A percentile compares a stretch with the other conserved stretches of the same genome.
Evolutionary conservation across 2,888 invertebrate genomes (phyloP).

Genomic region (Empis stercorea): DNA sequence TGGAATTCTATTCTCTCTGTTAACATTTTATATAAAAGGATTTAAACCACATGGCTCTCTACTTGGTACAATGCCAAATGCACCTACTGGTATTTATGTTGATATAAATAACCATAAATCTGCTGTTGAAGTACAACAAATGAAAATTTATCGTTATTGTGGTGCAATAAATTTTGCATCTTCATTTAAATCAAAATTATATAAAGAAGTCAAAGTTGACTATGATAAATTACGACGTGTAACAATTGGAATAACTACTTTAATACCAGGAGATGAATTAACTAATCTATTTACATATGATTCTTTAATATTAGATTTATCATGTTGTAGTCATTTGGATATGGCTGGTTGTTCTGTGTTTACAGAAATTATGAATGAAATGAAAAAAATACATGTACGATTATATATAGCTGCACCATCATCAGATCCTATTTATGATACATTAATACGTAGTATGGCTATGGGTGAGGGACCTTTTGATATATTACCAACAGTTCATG

Average conservation of each 20-base stretch:
- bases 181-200: constrained; percentile 43
- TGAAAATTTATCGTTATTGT: constrained; percentile 55
- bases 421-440: constrained; percentile 36
- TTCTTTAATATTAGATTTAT: constrained; percentile 45
- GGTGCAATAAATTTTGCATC: constrained; percentile 58
- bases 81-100: constrained; percentile 52
- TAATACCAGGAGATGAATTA: constrained; percentile 10
- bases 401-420: constrained; percentile 43
- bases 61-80: constrained; percentile 48
- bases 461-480: constrained; percentile 34
- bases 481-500: constrained; percentile 49
- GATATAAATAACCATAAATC: constrained; percentile 48
- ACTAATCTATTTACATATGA: constrained; percentile 18
- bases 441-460: constrained; percentile 30
- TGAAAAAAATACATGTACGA: constrained; percentile 39
- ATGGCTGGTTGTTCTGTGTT: constrained; percentile 47
- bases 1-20: constrained; percentile 53
- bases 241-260: constrained; percentile 8
- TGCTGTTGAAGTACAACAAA: constrained; percentile 47
- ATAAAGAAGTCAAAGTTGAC: constrained; percentile 39
- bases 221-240: constrained; percentile 28
- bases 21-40: constrained; percentile 52
- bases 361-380: constrained; percentile 40
- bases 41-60: constrained; percentile 47
- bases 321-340: constrained; percentile 49